Evolutionary conservation across 2,888 invertebrate species (phyloP).

Genomic region (Tribolium freemani): DNA sequence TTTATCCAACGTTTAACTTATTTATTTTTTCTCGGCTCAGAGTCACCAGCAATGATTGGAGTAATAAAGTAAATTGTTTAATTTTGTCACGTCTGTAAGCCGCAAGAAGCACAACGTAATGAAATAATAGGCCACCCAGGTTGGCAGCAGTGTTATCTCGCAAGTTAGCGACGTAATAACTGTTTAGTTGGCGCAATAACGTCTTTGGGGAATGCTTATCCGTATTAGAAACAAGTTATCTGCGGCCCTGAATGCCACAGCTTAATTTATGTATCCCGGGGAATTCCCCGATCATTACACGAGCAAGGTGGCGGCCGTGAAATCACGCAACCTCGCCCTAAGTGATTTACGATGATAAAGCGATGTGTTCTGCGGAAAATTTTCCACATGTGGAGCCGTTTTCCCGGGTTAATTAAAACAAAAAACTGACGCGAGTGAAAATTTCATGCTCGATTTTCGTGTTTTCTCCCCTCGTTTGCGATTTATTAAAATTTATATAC

Average conservation of each 20-base stretch:
- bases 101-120: background rate
- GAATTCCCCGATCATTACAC: conserved; percentile 15
- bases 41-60: no score
- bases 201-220: conserved; percentile 28
- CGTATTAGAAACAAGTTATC: conserved; percentile 30
- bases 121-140: background rate
- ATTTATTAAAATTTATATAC: conserved; percentile 14
- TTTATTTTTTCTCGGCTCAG: background rate
- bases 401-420: conserved; percentile 14
- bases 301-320: background rate
- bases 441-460: conserved; percentile 10
- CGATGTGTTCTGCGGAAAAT: background rate
- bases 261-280: conserved; percentile 12
- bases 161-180: conserved; percentile 10
- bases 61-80: no score
- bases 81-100: no score
- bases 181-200: conserved; percentile 15
- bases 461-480: background rate
- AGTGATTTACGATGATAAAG: conserved; percentile 19
- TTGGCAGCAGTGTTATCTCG: conserved; percentile 1
- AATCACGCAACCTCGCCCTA: conserved; percentile 1
- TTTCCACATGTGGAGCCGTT: background rate
- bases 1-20: background rate
- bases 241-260: conserved; percentile 9
- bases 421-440: conserved; percentile 8